Base-by-base conservation (phyloP, 2,113 vertebrate species). In the Forbesichthys papilliferus region DNA sequence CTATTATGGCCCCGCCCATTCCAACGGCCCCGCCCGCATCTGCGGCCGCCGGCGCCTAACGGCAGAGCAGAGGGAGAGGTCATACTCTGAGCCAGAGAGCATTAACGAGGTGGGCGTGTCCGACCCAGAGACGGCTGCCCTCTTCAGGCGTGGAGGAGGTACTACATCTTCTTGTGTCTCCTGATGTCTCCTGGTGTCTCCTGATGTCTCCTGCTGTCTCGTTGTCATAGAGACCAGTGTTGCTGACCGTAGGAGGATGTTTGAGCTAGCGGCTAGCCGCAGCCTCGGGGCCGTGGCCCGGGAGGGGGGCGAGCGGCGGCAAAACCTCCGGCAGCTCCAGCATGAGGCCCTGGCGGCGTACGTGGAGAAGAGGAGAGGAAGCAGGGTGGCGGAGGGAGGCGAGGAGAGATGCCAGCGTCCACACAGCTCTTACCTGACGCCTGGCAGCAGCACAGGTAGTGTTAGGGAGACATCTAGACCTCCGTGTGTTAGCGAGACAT, bases 51-150 rank as follows among this genome's bases (percentile, higher is more conserved):
- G 91, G 69, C 94, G 96, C 46, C 87, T 99, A 77, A 94, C 93
- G 0, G 76, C 87, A 0, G 96, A 96, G 83, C 96, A 99, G 89
- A 99, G 97, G 89, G 98, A 98, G 71, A 88, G 93, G 0, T 99
- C 95, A 0, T 98, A 95, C 86, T 99, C 98, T 0, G 98, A 99
- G 89, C 98, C 98, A 0, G 96, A 97, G 81, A 98, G 95, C 79
- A 94, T 99, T 90, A 95, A 99, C 0, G 94, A 99, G 80, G 92
- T 98, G 7, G 97, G 98, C 2, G 61, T 97, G 49, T 93, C 84
- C 0, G 95, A 95, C 0, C 60, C 73, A 0, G 95, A 95, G 64
- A 87, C 84, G 0, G 78, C 75, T 0, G 66, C 79, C 55, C 84
- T 90, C 27, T 82, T 61, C 93, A 83, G 77, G 83, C 91, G 79